These are phyloP conservation scores for Australoheros facetus DNA, from an alignment of 2,797 vertebrate genomes.

Conservation along the genomic window DNA sequence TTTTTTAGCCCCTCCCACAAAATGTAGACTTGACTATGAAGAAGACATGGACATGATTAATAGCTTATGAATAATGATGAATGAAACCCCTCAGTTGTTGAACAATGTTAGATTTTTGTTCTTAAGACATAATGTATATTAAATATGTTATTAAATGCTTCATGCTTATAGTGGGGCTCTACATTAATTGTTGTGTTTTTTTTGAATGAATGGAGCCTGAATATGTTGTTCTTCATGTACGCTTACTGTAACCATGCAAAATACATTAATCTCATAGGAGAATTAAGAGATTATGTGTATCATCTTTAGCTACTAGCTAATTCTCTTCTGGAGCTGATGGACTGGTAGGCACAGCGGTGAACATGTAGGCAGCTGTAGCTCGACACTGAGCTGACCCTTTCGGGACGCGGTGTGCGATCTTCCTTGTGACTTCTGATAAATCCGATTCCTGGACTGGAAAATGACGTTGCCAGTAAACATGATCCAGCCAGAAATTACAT, in stretches of 20 bases:
- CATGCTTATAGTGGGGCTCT: not conserved
- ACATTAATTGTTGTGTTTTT: not conserved
- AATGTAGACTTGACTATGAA: not conserved
- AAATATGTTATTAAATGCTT: too few relatives aligned
- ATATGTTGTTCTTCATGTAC: not conserved
- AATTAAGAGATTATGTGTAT: accelerated
- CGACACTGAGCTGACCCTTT: not conserved
- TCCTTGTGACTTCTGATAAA: not conserved
- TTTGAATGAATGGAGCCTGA: not conserved
- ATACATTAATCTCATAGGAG: not conserved
- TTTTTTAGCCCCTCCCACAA: not conserved
- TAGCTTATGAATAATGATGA: not conserved
- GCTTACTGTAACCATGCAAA: not conserved
- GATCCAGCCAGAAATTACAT: not conserved
- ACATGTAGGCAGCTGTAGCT: accelerated
- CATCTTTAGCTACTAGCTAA: not conserved
- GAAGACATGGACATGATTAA: accelerated
- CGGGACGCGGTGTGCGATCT: not conserved
- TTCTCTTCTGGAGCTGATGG: not conserved
- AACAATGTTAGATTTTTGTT: not conserved
- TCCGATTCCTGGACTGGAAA: not conserved
- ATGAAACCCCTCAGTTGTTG: not conserved
- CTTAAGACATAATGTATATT: accelerated
- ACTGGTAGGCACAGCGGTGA: too few relatives aligned
- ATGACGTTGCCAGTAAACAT: not conserved